Percentiles rank a stretch among this genome's conserved stretches.
These are phyloP conservation scores for Cotesia chilonis DNA, from an alignment of 1,140 invertebrate species.

Conservation along the genomic window DNA sequence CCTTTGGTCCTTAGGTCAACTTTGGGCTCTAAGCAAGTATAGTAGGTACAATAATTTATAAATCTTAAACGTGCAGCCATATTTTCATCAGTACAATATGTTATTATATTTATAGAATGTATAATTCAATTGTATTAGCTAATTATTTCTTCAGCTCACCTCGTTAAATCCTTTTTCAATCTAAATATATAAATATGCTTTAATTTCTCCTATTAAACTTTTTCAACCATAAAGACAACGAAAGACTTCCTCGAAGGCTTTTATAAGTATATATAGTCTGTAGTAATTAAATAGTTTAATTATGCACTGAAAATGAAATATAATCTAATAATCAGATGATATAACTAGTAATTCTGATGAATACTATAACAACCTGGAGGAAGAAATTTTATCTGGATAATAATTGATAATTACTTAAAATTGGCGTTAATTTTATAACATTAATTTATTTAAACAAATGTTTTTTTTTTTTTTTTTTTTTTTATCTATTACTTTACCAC, in stretches of 20 bases:
- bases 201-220: conserved; percentile 23
- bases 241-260: conserved; percentile 25
- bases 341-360: no score
- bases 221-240: conserved; percentile 31
- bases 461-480: no score
- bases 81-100: conserved; percentile 54
- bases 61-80: conserved; percentile 60
- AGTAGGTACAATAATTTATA: conserved; percentile 64
- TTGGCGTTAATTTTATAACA: no score
- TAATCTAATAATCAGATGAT: no score
- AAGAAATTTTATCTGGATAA: no score
- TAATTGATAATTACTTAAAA: no score
- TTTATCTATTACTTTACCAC: no score
- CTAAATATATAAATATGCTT: conserved; percentile 20
- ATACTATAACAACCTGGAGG: no score
- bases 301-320: no score
- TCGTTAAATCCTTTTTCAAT: conserved; percentile 49
- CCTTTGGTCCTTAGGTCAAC: conserved; percentile 64
- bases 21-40: conserved; percentile 59
- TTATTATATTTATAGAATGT: conserved; percentile 61
- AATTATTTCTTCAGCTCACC: conserved; percentile 36
- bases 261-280: conserved; percentile 9
- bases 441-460: no score
- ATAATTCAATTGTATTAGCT: conserved; percentile 41
- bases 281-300: no score